phyloP scores from a whole-genome alignment of 2,888 invertebrate species.

The Apomyelois bistriatella region DNA sequence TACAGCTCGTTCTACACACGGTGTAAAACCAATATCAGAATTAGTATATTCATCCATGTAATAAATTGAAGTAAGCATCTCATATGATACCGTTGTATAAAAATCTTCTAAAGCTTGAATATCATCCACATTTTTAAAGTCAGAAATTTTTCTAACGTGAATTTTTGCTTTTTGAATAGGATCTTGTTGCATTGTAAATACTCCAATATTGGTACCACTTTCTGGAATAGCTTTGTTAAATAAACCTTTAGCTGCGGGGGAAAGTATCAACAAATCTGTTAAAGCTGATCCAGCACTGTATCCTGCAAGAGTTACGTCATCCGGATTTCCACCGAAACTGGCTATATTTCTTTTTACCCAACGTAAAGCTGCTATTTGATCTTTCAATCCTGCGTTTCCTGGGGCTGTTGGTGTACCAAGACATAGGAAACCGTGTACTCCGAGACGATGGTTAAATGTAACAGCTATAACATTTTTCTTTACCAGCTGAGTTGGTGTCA shows the following conservation, averaged over 20 bases:
- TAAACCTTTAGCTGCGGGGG: conserved; percentile 35
- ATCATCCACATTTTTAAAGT: conserved; percentile 37
- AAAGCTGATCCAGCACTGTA: conserved; percentile 42
- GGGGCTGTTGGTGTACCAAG: conserved; percentile 40
- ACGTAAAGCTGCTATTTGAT: conserved; percentile 42
- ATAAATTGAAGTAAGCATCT: conserved; percentile 28
- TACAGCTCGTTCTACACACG: conserved; percentile 35
- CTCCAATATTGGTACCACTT: conserved; percentile 41
- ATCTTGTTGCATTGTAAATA: conserved; percentile 21
- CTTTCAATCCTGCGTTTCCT: conserved; percentile 54
- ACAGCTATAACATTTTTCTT: conserved; percentile 33
- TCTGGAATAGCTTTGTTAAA: conserved; percentile 46
- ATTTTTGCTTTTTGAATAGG: conserved; percentile 38
- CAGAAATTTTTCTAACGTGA: conserved; percentile 27
- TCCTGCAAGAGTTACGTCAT: conserved; percentile 44
- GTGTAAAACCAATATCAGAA: conserved; percentile 29
- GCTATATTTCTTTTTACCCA: conserved; percentile 52
- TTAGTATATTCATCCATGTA: conserved; percentile 19
- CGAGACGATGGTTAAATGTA: conserved; percentile 43
- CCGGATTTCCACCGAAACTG: conserved; percentile 46
- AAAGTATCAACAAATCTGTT: conserved; percentile 42
- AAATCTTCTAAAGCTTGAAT: conserved; percentile 44
- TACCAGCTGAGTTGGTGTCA: conserved; percentile 25
- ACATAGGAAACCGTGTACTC: conserved; percentile 40
- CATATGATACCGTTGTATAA: conserved; percentile 35